phyloP scores from a whole-genome alignment of 2,888 invertebrate genomes.

The Torymus auratus region DNA sequence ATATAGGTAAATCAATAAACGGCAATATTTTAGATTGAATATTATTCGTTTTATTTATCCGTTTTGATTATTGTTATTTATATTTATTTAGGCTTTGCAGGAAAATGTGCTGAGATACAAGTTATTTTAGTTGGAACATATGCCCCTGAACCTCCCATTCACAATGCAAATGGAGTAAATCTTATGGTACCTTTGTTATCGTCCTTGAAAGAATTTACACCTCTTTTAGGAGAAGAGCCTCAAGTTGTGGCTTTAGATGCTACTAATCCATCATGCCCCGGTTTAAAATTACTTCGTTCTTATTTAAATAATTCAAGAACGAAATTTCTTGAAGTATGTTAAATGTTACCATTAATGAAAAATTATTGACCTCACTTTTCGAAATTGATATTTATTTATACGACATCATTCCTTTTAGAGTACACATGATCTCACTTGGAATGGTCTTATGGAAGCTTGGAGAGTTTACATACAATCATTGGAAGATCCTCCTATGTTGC shows the following conservation, averaged over 20 bases:
- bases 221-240: slow-evolving; percentile 73
- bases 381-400: slow-evolving; percentile 3
- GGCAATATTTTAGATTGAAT: neutral
- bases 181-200: slow-evolving; percentile 72
- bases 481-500: slow-evolving; percentile 72
- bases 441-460: slow-evolving; percentile 74
- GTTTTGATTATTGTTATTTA: neutral
- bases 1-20: slow-evolving; percentile 77
- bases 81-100: slow-evolving; percentile 70
- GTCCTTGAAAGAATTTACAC: slow-evolving; percentile 72
- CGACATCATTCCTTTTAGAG: slow-evolving; percentile 27
- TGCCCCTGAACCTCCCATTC: slow-evolving; percentile 72
- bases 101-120: slow-evolving; percentile 72
- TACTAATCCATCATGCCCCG: slow-evolving; percentile 75
- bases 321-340: slow-evolving; percentile 74
- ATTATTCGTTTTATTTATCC: neutral
- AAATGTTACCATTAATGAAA: neutral
- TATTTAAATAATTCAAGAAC: slow-evolving; percentile 71
- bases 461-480: slow-evolving; percentile 69
- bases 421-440: slow-evolving; percentile 65
- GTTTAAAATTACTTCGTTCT: slow-evolving; percentile 73
- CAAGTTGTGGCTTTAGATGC: slow-evolving; percentile 74
- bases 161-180: slow-evolving; percentile 69
- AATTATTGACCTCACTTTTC: no score
- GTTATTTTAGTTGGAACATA: slow-evolving; percentile 75